phyloP scores from a whole-genome alignment of 2,113 vertebrate genomes.

The Delphinapterus leucas region DNA sequence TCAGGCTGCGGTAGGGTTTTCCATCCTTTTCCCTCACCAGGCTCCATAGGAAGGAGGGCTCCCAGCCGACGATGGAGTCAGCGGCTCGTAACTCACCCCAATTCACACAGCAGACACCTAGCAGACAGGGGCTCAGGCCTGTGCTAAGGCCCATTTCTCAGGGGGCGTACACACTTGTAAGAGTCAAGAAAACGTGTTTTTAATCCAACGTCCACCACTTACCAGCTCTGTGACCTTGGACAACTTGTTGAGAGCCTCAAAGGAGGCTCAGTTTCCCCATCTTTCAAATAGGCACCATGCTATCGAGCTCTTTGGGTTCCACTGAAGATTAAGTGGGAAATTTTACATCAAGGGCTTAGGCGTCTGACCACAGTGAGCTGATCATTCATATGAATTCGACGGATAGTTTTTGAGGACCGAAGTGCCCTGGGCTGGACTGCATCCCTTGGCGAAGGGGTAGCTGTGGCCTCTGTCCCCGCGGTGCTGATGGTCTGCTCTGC shows the following conservation, averaged over 20 bases:
- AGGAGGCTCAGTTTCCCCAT: neutral
- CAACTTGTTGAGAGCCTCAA: neutral
- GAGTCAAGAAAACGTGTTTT: neutral
- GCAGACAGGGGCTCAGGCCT: neutral
- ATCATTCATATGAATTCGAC: rapidly evolving
- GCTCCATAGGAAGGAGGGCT: neutral
- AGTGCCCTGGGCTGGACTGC: neutral
- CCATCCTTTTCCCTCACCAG: too few relatives aligned
- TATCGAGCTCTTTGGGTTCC: neutral
- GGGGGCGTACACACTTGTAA: neutral
- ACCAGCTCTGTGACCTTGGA: neutral
- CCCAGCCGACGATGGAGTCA: neutral
- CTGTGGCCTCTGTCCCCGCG: neutral
- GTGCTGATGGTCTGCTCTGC: too few relatives aligned
- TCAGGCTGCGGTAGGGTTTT: neutral
- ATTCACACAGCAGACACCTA: rapidly evolving
- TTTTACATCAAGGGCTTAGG: too few relatives aligned
- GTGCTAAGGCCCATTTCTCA: neutral
- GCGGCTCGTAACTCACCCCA: neutral
- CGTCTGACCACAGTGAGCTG: too few relatives aligned
- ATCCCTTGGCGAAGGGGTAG: rapidly evolving
- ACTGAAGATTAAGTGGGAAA: neutral
- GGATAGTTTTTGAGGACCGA: neutral
- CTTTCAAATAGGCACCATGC: neutral
- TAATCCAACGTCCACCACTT: neutral